Conservation (phyloP, 2,113 vertebrate genomes). For the Pampusana beccarii region DNA sequence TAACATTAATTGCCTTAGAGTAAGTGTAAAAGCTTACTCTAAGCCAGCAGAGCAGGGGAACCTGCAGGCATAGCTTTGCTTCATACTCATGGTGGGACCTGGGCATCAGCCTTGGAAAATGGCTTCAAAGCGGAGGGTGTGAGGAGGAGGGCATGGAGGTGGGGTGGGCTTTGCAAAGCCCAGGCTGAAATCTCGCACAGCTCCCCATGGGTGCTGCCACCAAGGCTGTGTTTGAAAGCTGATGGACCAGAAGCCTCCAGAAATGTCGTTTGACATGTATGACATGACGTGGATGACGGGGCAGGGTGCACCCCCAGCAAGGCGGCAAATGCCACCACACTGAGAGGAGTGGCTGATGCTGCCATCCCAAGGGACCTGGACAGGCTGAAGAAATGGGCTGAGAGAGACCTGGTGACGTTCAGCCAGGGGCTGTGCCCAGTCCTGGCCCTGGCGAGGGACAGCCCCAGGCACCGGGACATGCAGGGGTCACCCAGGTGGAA, state of each 20-base stretch:
- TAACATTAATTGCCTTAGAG: not conserved
- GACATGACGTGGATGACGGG: fast-evolving
- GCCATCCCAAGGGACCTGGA: not conserved
- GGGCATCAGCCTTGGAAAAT: not conserved
- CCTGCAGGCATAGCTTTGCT: fast-evolving
- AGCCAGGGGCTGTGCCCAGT: not conserved
- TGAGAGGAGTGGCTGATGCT: not conserved
- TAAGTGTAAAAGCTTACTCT: not conserved
- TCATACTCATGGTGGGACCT: not conserved
- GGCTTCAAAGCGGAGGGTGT: not conserved
- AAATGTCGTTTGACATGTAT: not conserved
- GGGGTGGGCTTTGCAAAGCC: not conserved
- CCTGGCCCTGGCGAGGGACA: not conserved
- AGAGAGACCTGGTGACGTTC: not conserved
- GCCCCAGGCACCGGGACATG: not conserved
- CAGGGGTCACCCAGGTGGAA: not conserved
- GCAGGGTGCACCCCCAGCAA: not conserved
- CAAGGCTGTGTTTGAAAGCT: not conserved
- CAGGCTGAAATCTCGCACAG: not conserved
- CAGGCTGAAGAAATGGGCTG: not conserved
- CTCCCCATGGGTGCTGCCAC: fast-evolving
- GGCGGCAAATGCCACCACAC: not conserved
- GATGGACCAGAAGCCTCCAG: not conserved
- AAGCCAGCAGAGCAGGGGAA: not conserved
- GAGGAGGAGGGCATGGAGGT: not conserved